A percentile compares a stretch with the other conserved stretches of the same genome.
Conservation (phyloP, 2,888 invertebrate genomes). For the Salticus scenicus region DNA sequence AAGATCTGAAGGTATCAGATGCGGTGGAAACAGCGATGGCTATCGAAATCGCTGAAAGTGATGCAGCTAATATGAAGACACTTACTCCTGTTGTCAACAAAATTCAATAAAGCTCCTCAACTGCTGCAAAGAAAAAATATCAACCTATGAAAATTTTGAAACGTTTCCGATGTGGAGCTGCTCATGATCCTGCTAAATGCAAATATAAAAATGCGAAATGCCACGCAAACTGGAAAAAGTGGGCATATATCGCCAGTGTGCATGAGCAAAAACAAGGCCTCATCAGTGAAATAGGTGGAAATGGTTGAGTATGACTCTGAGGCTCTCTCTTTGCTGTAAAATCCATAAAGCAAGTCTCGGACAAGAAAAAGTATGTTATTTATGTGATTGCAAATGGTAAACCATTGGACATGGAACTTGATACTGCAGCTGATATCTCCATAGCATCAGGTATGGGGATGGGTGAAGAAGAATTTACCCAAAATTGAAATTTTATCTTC, state of each 20-base stretch:
- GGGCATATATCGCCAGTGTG: constrained; percentile 27
- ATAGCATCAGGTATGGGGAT: constrained; percentile 13
- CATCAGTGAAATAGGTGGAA: constrained; percentile 2
- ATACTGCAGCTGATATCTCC: constrained; percentile 17
- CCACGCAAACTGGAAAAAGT: background rate
- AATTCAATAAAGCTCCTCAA: background rate
- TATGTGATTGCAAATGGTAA: background rate
- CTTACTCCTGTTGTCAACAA: background rate
- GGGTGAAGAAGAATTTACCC: constrained; percentile 15
- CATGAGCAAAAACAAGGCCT: background rate
- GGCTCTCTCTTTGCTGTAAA: background rate
- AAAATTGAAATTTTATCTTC: background rate
- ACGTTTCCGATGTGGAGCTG: constrained; percentile 20
- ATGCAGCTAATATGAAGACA: background rate
- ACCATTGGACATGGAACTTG: constrained; percentile 16
- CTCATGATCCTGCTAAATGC: constrained; percentile 18
- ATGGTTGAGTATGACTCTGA: background rate
- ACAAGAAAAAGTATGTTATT: background rate
- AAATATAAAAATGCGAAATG: constrained; percentile 20
- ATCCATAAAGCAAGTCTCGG: background rate
- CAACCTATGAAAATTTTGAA: background rate
- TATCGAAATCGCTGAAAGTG: background rate
- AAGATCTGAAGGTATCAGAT: constrained; percentile 4
- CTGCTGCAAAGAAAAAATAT: background rate
- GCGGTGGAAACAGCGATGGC: background rate